Percentiles rank a stretch among this genome's conserved stretches.
phyloP scores from a whole-genome alignment of 2,113 vertebrate genomes.

The Nibea albiflora region DNA sequence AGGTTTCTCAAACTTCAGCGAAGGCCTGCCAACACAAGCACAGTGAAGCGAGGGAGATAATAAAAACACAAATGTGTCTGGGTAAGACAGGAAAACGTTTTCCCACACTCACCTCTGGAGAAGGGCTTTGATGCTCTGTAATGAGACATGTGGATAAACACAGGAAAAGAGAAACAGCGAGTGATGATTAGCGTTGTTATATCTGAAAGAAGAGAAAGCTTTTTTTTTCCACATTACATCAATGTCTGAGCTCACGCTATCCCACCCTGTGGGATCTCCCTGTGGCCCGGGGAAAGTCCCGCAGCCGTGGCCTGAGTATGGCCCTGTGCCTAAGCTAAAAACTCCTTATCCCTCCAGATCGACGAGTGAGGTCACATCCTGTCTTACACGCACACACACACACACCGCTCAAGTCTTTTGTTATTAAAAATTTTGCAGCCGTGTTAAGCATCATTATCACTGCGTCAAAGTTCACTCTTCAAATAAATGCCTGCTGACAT shows the following conservation, averaged over 20 bases:
- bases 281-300: constrained; percentile 81
- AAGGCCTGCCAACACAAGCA: constrained; percentile 76
- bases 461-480: not conserved
- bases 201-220: constrained; percentile 47
- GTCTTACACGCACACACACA: constrained; percentile 38
- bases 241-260: constrained; percentile 72
- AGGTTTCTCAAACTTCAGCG: constrained; percentile 85
- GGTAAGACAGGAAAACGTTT: not conserved
- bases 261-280: constrained; percentile 77
- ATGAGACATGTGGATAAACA: constrained; percentile 55
- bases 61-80: constrained; percentile 2
- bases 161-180: constrained; percentile 46
- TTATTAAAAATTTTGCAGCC: constrained; percentile 12
- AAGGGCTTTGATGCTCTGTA: constrained; percentile 84
- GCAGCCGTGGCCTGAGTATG: constrained; percentile 37
- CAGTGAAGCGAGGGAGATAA: constrained; percentile 7
- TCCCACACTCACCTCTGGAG: constrained; percentile 84
- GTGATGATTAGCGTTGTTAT: constrained; percentile 69
- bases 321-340: constrained; percentile 50
- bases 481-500: not conserved
- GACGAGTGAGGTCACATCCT: constrained; percentile 78
- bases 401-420: constrained; percentile 46
- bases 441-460: not conserved
- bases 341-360: constrained; percentile 70
- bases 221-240: constrained; percentile 84